Evolutionary conservation across 2,888 invertebrate species (phyloP), one percentile per base, ranked within the genome.

Genomic region (Hemistola chrysoprasaria): DNA sequence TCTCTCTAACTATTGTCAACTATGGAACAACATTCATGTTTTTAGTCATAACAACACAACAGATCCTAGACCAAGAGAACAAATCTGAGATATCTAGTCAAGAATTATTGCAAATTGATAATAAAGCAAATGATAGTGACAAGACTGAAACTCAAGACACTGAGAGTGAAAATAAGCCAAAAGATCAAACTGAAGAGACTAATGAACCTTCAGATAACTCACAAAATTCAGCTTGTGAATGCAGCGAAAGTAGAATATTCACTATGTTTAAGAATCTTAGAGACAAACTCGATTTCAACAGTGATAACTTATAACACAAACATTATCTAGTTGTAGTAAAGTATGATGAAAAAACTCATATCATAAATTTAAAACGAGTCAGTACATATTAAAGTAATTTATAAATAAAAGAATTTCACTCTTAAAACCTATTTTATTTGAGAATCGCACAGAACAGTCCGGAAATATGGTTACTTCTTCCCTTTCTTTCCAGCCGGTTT

Each of bases 1-100:
- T 92, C 30, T 90, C 92, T 0, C 62, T 93, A 3, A 90, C 90
- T 53, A 79, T 92, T 8, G 80, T 94, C 4, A 92, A 91, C 60
- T 91, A 90, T 59, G 78, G 92, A 16, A 78, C 93, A 26, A 80
- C 91, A 8, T 69, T 82, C 3, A 84, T 90, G 50, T 90, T 92
- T 56, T 67, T 80, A 2, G 46, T 91, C 2, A 85, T 93, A 11
- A 89, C 91, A 2, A 10, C 90, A 4, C 93, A 93, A 60, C 93
- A 93, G 59, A 32, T 91, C 7, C 76, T 83, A 62, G 68, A 85
- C 47, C 53, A 51, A 32, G 71, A 75, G 23, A 43, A 50, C 5
- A 44, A 34, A 4, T 6, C 22, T 6, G 28, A 24, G 21, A 8
- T 6, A 22, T 5, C 1, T 20, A 16, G 16, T 16, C 16, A 16